phyloP scores from a whole-genome alignment of 2,888 invertebrate species.

The Therioaphis trifolii region DNA sequence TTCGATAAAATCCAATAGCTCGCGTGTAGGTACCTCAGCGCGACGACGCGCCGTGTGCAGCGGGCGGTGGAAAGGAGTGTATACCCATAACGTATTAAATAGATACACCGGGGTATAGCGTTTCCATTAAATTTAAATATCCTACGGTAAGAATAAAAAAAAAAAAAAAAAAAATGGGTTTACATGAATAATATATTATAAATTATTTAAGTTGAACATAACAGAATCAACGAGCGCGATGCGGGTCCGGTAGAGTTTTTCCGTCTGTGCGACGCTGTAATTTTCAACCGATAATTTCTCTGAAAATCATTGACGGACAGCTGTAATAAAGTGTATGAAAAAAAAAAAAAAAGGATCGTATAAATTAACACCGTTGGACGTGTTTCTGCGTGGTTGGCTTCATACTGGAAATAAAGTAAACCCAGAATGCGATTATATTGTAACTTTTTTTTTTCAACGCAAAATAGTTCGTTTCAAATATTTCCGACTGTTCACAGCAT shows the following conservation, averaged over 20 bases:
- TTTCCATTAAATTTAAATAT: constrained; percentile 21
- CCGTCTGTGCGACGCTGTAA: background rate
- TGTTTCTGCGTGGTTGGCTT: constrained; percentile 27
- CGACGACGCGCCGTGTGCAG: background rate
- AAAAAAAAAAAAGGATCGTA: background rate
- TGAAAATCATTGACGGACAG: constrained; percentile 25
- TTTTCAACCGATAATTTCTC: constrained; percentile 18
- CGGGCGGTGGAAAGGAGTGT: background rate
- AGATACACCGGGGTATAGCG: background rate
- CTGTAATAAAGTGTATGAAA: background rate
- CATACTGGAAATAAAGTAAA: background rate
- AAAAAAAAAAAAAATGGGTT: background rate
- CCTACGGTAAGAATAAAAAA: background rate
- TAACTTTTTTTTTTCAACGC: background rate
- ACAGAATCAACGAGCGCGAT: background rate
- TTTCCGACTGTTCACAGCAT: constrained; percentile 18
- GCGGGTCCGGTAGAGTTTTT: background rate
- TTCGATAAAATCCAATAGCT: constrained; percentile 19
- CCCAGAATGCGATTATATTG: constrained; percentile 7
- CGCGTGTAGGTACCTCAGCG: constrained; percentile 7
- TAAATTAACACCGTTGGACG: background rate
- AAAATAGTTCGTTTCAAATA: constrained; percentile 24
- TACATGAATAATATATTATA: background rate
- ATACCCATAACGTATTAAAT: background rate
- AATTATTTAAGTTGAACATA: too few species aligned